Percentiles rank a stretch among this genome's conserved stretches.
Evolutionary conservation across 2,797 vertebrate species (phyloP).

Genomic region (Peromyscus aztecus): DNA sequence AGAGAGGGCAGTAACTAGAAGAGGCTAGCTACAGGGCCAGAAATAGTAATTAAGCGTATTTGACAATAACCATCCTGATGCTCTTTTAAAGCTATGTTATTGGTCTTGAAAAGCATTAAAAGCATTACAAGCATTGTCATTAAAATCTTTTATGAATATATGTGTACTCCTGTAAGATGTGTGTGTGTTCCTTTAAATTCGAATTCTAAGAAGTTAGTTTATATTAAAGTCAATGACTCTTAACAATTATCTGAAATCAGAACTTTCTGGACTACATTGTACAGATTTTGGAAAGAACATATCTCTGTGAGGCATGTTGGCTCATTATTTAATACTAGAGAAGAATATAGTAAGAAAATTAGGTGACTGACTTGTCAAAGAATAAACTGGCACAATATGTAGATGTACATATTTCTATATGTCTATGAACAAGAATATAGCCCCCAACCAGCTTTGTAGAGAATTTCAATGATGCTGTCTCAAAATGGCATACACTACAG

Average conservation of each 20-base stretch:
- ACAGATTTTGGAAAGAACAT: background rate
- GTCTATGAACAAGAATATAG: background rate
- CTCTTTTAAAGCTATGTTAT: background rate
- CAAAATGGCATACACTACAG: background rate
- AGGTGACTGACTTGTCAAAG: background rate
- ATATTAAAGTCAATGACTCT: background rate
- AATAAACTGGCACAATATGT: background rate
- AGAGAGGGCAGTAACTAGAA: background rate
- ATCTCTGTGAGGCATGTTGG: background rate
- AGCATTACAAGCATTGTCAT: too few species aligned
- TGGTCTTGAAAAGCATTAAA: slow-evolving; percentile 15
- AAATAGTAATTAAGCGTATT: background rate
- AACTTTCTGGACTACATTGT: background rate
- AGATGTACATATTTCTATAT: background rate
- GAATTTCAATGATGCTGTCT: background rate
- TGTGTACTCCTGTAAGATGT: background rate
- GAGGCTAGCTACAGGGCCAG: background rate
- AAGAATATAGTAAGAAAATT: slow-evolving; percentile 40
- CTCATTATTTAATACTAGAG: background rate
- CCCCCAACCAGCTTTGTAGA: background rate
- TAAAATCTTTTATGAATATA: background rate
- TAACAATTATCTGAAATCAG: background rate
- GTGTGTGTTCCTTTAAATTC: background rate
- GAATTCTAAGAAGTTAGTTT: background rate
- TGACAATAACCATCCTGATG: background rate